Evolutionary conservation across 2,888 invertebrate genomes (phyloP), one percentile per base, ranked within the genome.

Genomic region (Spicauda simplicius): DNA sequence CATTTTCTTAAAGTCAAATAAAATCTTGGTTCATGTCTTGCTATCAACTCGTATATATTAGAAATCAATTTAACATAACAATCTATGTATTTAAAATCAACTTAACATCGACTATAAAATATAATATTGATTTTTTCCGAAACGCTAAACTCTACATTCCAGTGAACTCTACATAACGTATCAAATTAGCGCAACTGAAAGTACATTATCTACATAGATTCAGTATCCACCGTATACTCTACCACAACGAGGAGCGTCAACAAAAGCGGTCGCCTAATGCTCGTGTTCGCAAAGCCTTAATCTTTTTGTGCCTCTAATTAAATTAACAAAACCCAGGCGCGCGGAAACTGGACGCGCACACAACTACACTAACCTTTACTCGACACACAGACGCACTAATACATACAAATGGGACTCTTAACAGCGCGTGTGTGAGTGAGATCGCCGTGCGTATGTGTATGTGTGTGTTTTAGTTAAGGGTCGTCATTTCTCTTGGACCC

Each of bases 401-500:
- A 72, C 79, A 71, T 71, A 71, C 70, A 75, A 71, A 74, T 72
- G 74, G 74, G 72, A 76, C 73, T 80, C 76, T 67, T 50, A 77
- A 70, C 71, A 74, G 37, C 72, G 75, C 55, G 45, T 75, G 86
- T 86, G 84, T 86, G 86, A 50, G 85, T 86, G 80, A 80, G 81
- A 81, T 83, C 78, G 84, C 82, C 84, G 85, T 84, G 79, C 82
- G 83, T 87, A 72, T 74, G 81, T 86, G 77, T 84, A 83, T 87
- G 89, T 91, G 91, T 92, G 92, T 91, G 92, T 90, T 88, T 91
- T 93, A 93, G 93, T 93, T 93, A 93, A 93, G 93, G 93, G 93
- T 91, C 93, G 93, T 93, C 93, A 93, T 93, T 92, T 93, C 93
- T 93, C 92, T 90, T 93, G 93, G 93, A 93, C 93, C 92, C 92